Evolutionary conservation across 2,888 invertebrate genomes (phyloP).

Genomic region (Himalopsyche anomala): DNA sequence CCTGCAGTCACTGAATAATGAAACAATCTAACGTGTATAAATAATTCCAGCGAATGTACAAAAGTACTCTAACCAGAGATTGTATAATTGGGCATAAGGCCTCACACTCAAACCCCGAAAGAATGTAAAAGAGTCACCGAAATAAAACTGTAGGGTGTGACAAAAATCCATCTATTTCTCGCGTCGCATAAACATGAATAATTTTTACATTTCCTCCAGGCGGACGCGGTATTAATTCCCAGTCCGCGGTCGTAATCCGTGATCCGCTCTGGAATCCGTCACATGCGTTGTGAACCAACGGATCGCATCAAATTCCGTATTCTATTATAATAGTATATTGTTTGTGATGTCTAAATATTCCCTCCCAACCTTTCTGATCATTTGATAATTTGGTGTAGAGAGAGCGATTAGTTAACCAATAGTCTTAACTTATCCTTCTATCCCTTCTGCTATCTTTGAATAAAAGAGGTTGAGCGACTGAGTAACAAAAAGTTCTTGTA

Average conservation of each 20-base stretch:
- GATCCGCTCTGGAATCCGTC: slow-evolving; percentile 1
- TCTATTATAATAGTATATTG: no score
- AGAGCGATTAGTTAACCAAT: no score
- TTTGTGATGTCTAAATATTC: no score
- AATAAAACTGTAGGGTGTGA: slow-evolving; percentile 19
- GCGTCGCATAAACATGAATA: slow-evolving; percentile 19
- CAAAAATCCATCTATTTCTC: slow-evolving; percentile 24
- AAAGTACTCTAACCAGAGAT: not conserved
- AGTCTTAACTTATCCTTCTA: no score
- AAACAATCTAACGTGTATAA: no score
- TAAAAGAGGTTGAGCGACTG: no score
- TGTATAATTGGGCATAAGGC: slow-evolving; percentile 3
- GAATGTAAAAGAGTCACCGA: slow-evolving; percentile 24
- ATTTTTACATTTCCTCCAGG: slow-evolving; percentile 24
- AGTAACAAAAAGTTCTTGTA: no score
- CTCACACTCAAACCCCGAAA: not conserved
- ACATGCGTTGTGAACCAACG: not conserved
- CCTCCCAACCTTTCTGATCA: no score
- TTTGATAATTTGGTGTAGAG: no score
- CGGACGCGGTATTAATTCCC: slow-evolving; percentile 20
- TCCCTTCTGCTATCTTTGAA: no score
- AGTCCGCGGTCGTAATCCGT: slow-evolving; percentile 30
- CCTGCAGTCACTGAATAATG: no score
- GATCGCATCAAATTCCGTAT: not conserved
- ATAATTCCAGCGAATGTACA: no score